Conservation (phyloP, 2,797 vertebrate genomes). For the Parambassis ranga region DNA sequence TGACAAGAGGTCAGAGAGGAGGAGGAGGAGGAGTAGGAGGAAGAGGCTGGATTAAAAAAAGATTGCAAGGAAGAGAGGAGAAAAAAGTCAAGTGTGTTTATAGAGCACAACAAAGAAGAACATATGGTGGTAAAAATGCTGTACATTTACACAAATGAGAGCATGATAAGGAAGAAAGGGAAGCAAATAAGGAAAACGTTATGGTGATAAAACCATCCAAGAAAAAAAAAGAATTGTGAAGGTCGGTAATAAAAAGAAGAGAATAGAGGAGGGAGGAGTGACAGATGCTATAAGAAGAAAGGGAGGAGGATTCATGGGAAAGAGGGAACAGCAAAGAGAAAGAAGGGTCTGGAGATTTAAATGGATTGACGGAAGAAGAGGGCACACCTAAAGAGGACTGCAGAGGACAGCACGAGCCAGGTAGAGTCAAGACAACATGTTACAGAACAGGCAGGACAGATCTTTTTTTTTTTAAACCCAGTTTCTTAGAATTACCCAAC, state of each 20-base stretch:
- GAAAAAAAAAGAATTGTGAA: background rate
- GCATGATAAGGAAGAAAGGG: background rate
- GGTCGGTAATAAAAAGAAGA: background rate
- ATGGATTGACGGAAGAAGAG: background rate
- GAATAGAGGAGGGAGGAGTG: background rate
- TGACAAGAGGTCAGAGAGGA: conserved; percentile 47
- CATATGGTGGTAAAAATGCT: background rate
- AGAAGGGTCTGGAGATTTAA: background rate
- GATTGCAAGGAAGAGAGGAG: background rate
- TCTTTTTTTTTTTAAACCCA: background rate
- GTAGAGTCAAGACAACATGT: background rate
- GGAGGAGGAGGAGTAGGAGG: no score
- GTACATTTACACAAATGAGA: background rate
- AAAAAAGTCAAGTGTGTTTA: conserved; percentile 21
- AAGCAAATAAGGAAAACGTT: background rate
- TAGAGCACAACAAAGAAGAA: conserved; percentile 7
- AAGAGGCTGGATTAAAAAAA: background rate
- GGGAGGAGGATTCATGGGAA: conserved; percentile 26
- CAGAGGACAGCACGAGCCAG: background rate
- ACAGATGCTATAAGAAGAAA: no score
- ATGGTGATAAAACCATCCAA: no score
- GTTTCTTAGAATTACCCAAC: no score
- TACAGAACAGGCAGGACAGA: background rate
- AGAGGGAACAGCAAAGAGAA: background rate
- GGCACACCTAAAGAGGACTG: background rate